Base-by-base conservation (phyloP, 1,140 invertebrate species). In the Ridgeia piscesae region DNA sequence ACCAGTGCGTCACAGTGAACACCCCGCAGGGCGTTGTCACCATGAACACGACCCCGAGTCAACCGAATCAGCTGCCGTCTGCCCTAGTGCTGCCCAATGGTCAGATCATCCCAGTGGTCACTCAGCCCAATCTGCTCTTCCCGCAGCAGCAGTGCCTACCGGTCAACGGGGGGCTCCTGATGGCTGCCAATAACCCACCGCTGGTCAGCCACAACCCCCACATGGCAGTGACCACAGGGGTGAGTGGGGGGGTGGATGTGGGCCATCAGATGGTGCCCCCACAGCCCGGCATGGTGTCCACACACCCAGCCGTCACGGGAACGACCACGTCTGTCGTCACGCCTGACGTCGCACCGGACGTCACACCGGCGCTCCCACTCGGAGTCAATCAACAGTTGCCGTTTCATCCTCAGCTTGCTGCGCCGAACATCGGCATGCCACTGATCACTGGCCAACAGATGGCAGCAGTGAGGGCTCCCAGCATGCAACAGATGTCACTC, bases 11-110 rank as follows among this genome's bases (percentile, higher is more conserved):
- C 33, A 92, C 92, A 31, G 88, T 93, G 27, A 93, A 93, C 90
- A 91, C 92, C 34, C 92, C 92, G 1, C 92, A 93, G 92, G 91
- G 92, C 34, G 88, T 35, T 31, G 91, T 93, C 58, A 91, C 58
- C 33, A 93, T 93, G 92, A 94, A 95, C 92, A 94, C 94, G 34
- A 93, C 94, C 35, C 94, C 94, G n/a, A 93, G 93, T 91, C 94
- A 94, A 89, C 94, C 94, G 31, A 94, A 93, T 89, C 95, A 95
- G 93, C 93, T 95, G n/a, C 95, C 95, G 35, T 94, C 95, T 35
- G 95, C 96, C 34, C 93, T 96, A n/a, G 94, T 96, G 11, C 93
- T 96, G 89, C 95, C 95, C n/a, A 95, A 95, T 93, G 96, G 96
- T 35, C 95, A 96, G 92, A 95, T 96, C n/a, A 95, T 96, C 88